A percentile compares a stretch with the other conserved stretches of the same genome.
phyloP scores from a whole-genome alignment of 1,140 invertebrate genomes.

The Solen grandis region DNA sequence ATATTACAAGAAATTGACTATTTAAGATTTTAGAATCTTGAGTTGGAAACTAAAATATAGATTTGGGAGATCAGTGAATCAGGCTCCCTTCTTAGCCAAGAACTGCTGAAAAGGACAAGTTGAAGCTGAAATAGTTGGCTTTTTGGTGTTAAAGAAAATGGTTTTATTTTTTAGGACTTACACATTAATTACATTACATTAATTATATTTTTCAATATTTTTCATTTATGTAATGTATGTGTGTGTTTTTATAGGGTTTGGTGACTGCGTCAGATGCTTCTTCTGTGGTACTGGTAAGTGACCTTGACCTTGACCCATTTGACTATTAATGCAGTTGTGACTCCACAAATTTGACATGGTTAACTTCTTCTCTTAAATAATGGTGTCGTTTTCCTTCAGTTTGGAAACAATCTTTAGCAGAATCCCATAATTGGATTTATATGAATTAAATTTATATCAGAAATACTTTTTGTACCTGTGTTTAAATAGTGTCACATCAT shows the following conservation, averaged over 20 bases:
- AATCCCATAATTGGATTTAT: neutral
- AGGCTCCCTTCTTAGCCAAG: too few species aligned
- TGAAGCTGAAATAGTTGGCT: too few species aligned
- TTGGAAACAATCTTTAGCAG: neutral
- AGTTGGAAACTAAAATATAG: too few species aligned
- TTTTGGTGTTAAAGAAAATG: neutral
- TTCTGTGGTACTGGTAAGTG: conserved; percentile 42
- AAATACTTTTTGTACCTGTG: neutral
- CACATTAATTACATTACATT: neutral
- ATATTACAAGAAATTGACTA: too few species aligned
- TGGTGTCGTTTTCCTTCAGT: neutral
- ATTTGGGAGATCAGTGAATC: too few species aligned
- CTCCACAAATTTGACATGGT: neutral
- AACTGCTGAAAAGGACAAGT: too few species aligned
- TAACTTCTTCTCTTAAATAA: neutral
- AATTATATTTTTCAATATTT: neutral
- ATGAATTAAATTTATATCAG: neutral
- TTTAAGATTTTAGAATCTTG: too few species aligned
- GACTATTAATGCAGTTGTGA: neutral
- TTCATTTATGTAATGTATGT: neutral
- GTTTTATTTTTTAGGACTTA: neutral
- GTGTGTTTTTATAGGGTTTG: conserved; percentile 37
- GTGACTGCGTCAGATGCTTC: conserved; percentile 38
- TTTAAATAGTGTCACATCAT: too few species aligned
- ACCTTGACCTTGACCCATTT: neutral